phyloP scores from a whole-genome alignment of 2,797 vertebrate species.

The Ptychobarbus kaznakovi region DNA sequence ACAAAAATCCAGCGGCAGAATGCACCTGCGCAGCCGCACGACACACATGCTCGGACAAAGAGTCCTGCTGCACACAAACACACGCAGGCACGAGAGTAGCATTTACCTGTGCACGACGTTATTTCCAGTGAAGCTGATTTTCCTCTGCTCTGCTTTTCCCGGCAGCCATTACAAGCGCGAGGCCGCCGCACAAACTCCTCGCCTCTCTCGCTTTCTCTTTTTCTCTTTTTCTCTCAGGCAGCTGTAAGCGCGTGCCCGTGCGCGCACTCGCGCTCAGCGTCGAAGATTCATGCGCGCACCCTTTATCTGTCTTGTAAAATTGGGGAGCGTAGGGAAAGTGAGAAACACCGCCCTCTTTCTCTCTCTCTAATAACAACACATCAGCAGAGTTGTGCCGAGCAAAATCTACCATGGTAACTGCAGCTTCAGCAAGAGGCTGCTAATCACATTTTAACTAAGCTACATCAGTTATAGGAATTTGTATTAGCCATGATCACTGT shows the following conservation, averaged over 20 bases:
- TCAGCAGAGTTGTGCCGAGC: background rate
- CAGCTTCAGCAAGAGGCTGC: background rate
- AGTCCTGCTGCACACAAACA: constrained; percentile 8
- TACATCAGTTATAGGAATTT: background rate
- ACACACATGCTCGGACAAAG: constrained; percentile 51
- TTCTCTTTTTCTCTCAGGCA: background rate
- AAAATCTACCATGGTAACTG: background rate
- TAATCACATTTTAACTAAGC: background rate
- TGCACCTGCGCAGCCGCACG: constrained; percentile 61
- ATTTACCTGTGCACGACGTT: constrained; percentile 62
- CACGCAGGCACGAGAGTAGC: constrained; percentile 2
- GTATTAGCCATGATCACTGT: background rate
- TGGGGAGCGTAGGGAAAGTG: constrained; percentile 11
- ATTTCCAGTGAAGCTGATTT: constrained; percentile 68
- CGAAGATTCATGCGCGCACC: constrained; percentile 43
- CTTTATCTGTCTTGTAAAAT: constrained; percentile 41
- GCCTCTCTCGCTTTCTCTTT: constrained; percentile 24
- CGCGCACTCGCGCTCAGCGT: background rate
- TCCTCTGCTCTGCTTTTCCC: constrained; percentile 67
- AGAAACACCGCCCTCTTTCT: constrained; percentile 63
- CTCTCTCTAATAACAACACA: constrained; percentile 4
- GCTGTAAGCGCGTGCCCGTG: constrained; percentile 11
- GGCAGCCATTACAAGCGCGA: constrained; percentile 77
- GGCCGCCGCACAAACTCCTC: constrained; percentile 58
- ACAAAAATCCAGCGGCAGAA: constrained; percentile 22